Percentiles rank a stretch among this genome's conserved stretches.
Evolutionary conservation across 1,140 invertebrate genomes (phyloP).

Genomic region (Habropoda laboriosa): DNA sequence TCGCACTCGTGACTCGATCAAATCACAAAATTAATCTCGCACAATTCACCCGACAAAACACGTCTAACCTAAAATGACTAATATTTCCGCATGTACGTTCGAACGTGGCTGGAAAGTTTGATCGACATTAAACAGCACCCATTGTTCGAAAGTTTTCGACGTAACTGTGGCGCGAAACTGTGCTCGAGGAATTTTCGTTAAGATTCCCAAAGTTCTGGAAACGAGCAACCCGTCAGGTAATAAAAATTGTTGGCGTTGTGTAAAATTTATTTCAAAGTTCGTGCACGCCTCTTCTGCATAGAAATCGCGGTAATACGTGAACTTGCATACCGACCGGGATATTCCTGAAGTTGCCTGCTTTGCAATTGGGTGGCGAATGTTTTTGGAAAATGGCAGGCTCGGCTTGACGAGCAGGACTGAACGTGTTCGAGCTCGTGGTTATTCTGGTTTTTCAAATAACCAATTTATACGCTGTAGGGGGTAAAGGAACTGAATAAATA

Average conservation of each 20-base stretch:
- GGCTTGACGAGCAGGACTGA: not conserved
- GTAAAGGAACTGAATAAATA: not conserved
- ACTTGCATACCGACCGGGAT: not conserved
- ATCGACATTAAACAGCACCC: not conserved
- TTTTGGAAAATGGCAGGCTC: not conserved
- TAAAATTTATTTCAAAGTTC: conserved; percentile 7
- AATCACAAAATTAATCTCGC: not conserved
- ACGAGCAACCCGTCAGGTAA: too few species aligned
- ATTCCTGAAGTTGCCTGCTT: not conserved
- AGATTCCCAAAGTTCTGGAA: not conserved
- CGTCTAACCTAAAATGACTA: not conserved
- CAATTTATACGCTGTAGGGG: not conserved
- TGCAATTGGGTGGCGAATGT: not conserved
- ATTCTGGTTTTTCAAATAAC: not conserved
- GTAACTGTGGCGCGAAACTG: not conserved
- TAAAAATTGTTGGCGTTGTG: not conserved
- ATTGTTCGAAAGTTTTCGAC: not conserved
- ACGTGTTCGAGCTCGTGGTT: not conserved
- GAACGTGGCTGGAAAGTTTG: not conserved
- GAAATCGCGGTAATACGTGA: not conserved
- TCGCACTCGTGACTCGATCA: too few species aligned
- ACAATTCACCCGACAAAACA: not conserved
- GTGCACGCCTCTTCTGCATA: not conserved
- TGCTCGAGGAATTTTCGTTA: not conserved
- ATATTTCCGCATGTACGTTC: too few species aligned